These are phyloP conservation scores for Seira ritae DNA, from an alignment of 2,888 invertebrate species.

Conservation along the genomic window DNA sequence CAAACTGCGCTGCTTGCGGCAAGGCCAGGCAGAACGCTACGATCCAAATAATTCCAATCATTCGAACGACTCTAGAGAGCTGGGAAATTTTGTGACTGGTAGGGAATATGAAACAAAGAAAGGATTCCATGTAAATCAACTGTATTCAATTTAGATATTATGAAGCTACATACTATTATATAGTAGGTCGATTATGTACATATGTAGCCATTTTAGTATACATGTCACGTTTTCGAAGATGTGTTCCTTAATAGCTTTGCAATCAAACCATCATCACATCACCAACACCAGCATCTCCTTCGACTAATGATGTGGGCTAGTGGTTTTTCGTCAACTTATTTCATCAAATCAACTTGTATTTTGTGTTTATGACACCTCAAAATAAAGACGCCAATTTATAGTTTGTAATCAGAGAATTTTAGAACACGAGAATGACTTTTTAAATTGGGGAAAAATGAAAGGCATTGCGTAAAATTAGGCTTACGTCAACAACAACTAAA, in stretches of 20 bases:
- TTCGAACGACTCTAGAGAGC: slow-evolving; percentile 86
- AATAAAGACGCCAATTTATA: neutral
- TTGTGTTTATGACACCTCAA: slow-evolving; percentile 4
- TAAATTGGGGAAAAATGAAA: too few species aligned
- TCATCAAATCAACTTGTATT: neutral
- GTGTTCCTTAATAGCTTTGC: too few species aligned
- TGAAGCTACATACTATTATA: too few species aligned
- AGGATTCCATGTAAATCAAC: neutral
- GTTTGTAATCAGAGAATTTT: neutral
- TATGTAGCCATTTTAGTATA: too few species aligned
- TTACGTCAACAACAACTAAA: too few species aligned
- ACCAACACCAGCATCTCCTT: too few species aligned
- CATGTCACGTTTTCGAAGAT: too few species aligned
- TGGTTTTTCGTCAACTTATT: neutral
- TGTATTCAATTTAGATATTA: too few species aligned
- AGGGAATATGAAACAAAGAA: slow-evolving; percentile 22
- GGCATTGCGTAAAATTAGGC: too few species aligned
- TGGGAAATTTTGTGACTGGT: slow-evolving; percentile 86
- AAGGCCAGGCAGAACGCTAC: slow-evolving; percentile 84
- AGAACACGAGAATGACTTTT: too few species aligned
- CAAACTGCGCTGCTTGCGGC: slow-evolving; percentile 77
- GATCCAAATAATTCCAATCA: slow-evolving; percentile 88
- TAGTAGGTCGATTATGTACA: too few species aligned
- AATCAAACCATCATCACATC: too few species aligned
- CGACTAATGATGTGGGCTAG: neutral